Evolutionary conservation across 2,888 invertebrate genomes (phyloP).

Genomic region (Drosophila leonis): DNA sequence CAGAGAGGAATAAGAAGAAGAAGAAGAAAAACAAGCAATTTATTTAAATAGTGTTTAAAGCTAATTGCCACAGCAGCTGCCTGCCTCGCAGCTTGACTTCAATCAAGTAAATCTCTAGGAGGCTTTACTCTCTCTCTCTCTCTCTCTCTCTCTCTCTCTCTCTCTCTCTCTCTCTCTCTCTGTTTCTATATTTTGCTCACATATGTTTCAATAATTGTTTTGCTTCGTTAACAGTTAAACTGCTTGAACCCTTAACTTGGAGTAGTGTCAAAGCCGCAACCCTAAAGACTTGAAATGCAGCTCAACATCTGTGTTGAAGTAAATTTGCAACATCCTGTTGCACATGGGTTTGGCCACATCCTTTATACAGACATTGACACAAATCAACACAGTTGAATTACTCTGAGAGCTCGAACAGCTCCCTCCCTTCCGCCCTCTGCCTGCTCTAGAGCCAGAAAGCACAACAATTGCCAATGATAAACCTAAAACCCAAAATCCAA

Average conservation of each 20-base stretch:
- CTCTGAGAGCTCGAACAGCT: neutral
- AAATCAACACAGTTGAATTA: conserved; percentile 43
- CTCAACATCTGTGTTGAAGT: conserved; percentile 57
- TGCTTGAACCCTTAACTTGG: conserved; percentile 58
- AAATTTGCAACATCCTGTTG: conserved; percentile 77
- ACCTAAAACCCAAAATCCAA: conserved; percentile 14
- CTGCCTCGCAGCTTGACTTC: conserved; percentile 1
- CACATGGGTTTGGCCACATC: conserved; percentile 39
- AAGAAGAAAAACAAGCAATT: neutral
- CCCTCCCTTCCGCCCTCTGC: conserved; percentile 8
- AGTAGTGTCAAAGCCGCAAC: conserved; percentile 30
- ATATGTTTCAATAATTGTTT: conserved; percentile 55
- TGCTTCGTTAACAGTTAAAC: conserved; percentile 11
- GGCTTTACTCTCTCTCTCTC: conserved; percentile 7
- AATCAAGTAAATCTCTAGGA: conserved; percentile 9
- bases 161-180: conserved; percentile 6
- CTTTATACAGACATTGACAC: conserved; percentile 32
- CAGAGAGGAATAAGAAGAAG: neutral
- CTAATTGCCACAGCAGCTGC: conserved; percentile 45
- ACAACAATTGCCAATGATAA: conserved; percentile 23
- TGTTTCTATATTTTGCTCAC: conserved; percentile 8
- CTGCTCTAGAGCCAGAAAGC: conserved; percentile 13
- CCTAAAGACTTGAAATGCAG: conserved; percentile 32
- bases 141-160: conserved; percentile 5
- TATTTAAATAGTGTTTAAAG: conserved; percentile 20